Percentiles rank a stretch among this genome's conserved stretches.
These are phyloP conservation scores for Hyposoter dolosus DNA, from an alignment of 2,888 invertebrate genomes.

Conservation along the genomic window DNA sequence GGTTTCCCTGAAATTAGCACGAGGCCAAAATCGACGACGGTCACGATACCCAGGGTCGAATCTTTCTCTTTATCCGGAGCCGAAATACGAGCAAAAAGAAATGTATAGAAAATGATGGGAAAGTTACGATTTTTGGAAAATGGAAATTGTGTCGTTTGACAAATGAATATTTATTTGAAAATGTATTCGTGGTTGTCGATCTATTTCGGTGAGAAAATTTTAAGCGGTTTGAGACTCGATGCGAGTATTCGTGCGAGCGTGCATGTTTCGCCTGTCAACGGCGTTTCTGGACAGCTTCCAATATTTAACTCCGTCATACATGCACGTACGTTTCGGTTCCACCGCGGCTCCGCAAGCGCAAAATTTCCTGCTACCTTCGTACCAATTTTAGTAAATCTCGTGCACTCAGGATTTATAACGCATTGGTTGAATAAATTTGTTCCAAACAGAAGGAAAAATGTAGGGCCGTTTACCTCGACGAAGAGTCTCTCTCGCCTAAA, in stretches of 20 bases:
- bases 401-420: neutral
- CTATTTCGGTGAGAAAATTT: constrained; percentile 18
- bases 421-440: neutral
- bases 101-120: neutral
- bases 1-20: no score
- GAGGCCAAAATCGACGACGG: no score
- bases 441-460: neutral
- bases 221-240: constrained; percentile 3
- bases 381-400: constrained; percentile 6
- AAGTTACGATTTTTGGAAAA: neutral
- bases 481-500: neutral
- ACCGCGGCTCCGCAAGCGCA: constrained; percentile 5
- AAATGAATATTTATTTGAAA: neutral
- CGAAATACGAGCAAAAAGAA: neutral
- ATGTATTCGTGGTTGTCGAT: neutral
- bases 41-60: no score
- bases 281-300: constrained; percentile 60
- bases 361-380: neutral
- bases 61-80: no score
- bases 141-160: neutral
- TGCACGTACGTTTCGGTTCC: constrained; percentile 42
- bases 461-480: constrained; percentile 18
- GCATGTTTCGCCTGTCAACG: constrained; percentile 52
- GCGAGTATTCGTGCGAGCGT: constrained; percentile 9
- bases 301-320: constrained; percentile 58